Base-by-base conservation (phyloP, 2,888 invertebrate genomes). In the Trypoxylon attenuatum region DNA sequence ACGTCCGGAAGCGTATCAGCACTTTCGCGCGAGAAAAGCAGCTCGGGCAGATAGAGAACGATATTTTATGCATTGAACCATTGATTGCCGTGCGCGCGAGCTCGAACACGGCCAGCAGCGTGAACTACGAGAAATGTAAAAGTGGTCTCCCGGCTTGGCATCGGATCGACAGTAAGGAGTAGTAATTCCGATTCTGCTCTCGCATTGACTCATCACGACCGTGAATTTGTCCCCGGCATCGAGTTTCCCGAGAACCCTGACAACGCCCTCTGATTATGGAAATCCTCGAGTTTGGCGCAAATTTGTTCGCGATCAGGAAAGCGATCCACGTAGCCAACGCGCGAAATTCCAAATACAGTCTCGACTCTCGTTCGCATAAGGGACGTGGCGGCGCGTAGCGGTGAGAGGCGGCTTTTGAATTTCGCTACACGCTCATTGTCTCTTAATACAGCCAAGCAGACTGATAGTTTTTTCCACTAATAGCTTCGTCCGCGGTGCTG, bases 191-290 rank as follows among this genome's bases (percentile, higher is more conserved):
- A 33, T 33, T 33, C 33, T 13, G 13, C 33, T 13, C 33, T 13
- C 33, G 8, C 33, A 33, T 33, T 33, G 33, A 33, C 13, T 33
- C 41, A 43, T 47, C 53, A 64, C 56, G 45, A 56, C 56, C 60
- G n/a, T 33, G 25, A 65, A 68, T 66, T 60, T 60, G 52, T 68
- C 66, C 41, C 42, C 22, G 47, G 66, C 55, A 60, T 65, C 60
- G 60, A 60, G 60, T 56, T 49, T 15, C n/a, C 51, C 25, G 13
- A 56, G 65, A 65, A 38, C 55, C 52, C 53, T 39, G 38, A 56
- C n/a, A n/a, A n/a, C n/a, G n/a, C 49, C 65, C 29, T 45, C 53
- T 53, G 60, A 68, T 56, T 68, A 65, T 60, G 68, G 47, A 67
- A 65, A 67, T 67, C 59, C 49, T 51, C 50, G 55, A 21, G 19